A percentile compares a stretch with the other conserved stretches of the same genome.
Conservation (phyloP, 2,888 invertebrate genomes). For the Tipula vernalis region DNA sequence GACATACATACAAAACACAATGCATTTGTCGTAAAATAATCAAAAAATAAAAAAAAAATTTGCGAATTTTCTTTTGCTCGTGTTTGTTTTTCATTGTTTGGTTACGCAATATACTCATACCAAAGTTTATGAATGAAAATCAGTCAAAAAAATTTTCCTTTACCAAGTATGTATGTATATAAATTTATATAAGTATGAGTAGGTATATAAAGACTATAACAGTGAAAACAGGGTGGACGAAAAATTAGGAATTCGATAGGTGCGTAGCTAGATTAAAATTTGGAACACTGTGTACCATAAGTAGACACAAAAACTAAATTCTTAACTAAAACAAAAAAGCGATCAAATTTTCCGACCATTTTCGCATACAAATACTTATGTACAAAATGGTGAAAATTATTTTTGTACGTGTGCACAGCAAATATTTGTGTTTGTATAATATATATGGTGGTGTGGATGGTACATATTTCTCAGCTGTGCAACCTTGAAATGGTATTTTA, state of each 20-base stretch:
- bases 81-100: not conserved
- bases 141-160: not conserved
- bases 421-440: not conserved
- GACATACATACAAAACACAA: not conserved
- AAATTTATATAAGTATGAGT: not conserved
- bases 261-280: not conserved
- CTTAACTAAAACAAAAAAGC: no score
- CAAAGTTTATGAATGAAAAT: not conserved
- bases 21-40: not conserved
- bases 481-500: not conserved
- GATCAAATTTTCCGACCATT: not conserved
- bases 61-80: not conserved
- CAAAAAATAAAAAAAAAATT: not conserved
- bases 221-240: not conserved
- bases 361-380: not conserved
- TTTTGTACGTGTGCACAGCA: not conserved
- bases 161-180: not conserved
- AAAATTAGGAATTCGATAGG: not conserved
- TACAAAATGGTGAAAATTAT: not conserved
- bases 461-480: constrained; percentile 5
- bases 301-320: no score
- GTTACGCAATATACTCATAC: not conserved
- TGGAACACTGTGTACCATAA: not conserved
- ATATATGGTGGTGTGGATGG: not conserved
- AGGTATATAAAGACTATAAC: not conserved